Evolutionary conservation across 2,888 invertebrate genomes (phyloP).

Genomic region (Campoletis raptor): DNA sequence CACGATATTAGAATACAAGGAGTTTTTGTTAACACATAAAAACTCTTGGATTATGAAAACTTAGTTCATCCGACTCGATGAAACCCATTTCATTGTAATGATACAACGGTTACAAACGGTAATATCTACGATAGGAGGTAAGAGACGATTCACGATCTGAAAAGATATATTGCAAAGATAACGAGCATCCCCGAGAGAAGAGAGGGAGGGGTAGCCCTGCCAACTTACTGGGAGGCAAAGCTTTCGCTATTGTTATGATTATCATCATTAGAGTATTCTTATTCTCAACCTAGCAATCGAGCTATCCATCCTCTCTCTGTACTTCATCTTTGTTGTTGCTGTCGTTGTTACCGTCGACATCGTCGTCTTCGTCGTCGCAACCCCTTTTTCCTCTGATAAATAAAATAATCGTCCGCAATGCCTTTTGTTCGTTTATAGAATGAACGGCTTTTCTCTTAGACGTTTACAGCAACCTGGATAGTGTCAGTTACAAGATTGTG

Average conservation of each 20-base stretch:
- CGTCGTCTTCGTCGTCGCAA: conserved; percentile 16
- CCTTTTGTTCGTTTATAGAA: conserved; percentile 73
- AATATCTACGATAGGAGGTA: conserved; percentile 35
- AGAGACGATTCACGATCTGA: conserved; percentile 60
- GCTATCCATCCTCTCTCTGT: conserved; percentile 18
- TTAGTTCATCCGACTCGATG: conserved; percentile 11
- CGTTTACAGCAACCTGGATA: conserved; percentile 34
- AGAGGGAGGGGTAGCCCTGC: conserved; percentile 29
- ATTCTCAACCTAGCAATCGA: conserved; percentile 31
- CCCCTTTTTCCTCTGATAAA: conserved; percentile 71
- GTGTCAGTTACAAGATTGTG: conserved; percentile 48
- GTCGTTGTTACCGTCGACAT: conserved; percentile 28
- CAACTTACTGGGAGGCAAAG: conserved; percentile 67
- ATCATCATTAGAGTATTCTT: conserved; percentile 79
- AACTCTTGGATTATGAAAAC: background rate
- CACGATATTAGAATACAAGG: background rate
- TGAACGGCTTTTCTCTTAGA: conserved; percentile 60
- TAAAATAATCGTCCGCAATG: conserved; percentile 78
- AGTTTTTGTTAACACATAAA: background rate
- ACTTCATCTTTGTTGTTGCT: conserved; percentile 25
- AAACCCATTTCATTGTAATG: conserved; percentile 29
- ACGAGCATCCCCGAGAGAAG: conserved; percentile 52
- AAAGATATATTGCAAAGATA: conserved; percentile 69
- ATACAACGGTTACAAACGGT: conserved; percentile 39
- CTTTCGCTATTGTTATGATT: conserved; percentile 75